A percentile compares a stretch with the other conserved stretches of the same genome.
These are phyloP conservation scores for Gonocerus acuteangulatus DNA, from an alignment of 2,888 invertebrate species.

Conservation along the genomic window DNA sequence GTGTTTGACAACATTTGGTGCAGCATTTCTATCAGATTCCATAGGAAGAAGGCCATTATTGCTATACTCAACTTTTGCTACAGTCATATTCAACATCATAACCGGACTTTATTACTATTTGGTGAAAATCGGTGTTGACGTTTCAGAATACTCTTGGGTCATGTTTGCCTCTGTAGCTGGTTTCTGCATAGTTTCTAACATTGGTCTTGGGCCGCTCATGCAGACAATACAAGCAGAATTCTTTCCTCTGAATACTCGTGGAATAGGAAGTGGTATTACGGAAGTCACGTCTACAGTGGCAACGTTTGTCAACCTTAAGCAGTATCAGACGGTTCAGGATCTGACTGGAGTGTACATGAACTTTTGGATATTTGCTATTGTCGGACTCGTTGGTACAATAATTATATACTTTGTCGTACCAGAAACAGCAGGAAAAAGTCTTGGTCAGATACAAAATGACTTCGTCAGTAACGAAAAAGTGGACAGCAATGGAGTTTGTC, in stretches of 20 bases:
- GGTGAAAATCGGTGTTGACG: conserved; percentile 4
- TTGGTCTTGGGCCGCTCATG: conserved; percentile 34
- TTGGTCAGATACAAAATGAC: conserved; percentile 33
- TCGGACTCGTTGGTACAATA: conserved; percentile 30
- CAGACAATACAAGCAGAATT: too few relatives aligned
- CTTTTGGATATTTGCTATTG: conserved; percentile 30
- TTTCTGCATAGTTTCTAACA: conserved; percentile 28
- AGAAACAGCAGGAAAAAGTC: conserved; percentile 37
- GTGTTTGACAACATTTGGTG: conserved; percentile 26
- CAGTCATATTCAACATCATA: conserved; percentile 16
- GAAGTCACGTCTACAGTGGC: not conserved
- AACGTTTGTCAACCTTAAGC: not conserved
- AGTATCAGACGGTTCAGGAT: not conserved
- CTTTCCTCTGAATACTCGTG: conserved; percentile 29
- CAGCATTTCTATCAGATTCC: conserved; percentile 30
- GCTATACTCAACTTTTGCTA: conserved; percentile 26
- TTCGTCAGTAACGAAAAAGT: not conserved
- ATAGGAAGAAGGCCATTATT: conserved; percentile 32
- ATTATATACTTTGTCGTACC: conserved; percentile 34
- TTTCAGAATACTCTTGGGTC: conserved; percentile 26
- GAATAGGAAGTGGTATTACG: conserved; percentile 28
- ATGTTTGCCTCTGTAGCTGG: conserved; percentile 24
- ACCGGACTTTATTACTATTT: not conserved
- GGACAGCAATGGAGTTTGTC: too few relatives aligned
- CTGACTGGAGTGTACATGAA: conserved; percentile 35